Conservation (phyloP, 1,140 invertebrate species). For the Dysdera silvatica region DNA sequence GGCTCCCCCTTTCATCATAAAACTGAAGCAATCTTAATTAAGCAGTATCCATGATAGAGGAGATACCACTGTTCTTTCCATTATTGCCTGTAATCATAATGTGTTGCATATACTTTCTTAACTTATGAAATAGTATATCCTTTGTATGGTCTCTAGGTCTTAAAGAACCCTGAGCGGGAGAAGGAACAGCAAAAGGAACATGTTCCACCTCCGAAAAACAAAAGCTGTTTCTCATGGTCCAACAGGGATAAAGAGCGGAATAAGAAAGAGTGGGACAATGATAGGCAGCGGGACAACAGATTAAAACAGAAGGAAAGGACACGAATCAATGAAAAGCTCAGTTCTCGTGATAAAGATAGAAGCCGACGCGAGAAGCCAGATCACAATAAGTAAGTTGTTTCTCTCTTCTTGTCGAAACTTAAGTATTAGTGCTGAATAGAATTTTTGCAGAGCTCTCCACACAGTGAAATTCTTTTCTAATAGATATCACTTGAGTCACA, state of each 20-base stretch:
- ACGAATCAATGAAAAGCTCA: not conserved
- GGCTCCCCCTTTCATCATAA: too few species aligned
- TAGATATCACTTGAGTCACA: too few species aligned
- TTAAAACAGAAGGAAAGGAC: slow-evolving; percentile 14
- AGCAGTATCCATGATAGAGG: too few species aligned
- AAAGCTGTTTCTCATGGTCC: slow-evolving; percentile 12
- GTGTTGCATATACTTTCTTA: too few species aligned
- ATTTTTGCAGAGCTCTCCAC: too few species aligned
- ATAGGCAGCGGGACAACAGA: not conserved
- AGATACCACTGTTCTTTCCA: too few species aligned
- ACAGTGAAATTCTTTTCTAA: too few species aligned
- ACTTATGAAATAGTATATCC: too few species aligned
- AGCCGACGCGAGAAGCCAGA: slow-evolving; percentile 14
- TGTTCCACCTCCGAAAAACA: slow-evolving; percentile 5
- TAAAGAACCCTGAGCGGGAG: slow-evolving; percentile 30
- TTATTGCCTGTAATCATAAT: too few species aligned
- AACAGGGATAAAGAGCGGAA: slow-evolving; percentile 20
- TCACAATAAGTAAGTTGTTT: slow-evolving; percentile 26
- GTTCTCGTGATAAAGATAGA: slow-evolving; percentile 13
- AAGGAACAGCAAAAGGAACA: slow-evolving; percentile 19
- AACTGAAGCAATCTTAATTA: too few species aligned
- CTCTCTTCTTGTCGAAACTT: too few species aligned
- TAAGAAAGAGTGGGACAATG: slow-evolving; percentile 17
- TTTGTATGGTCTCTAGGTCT: slow-evolving; percentile 6
- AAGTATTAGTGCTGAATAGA: too few species aligned